These are phyloP conservation scores for Anser cygnoides DNA, from an alignment of 2,113 vertebrate genomes.

Conservation along the genomic window DNA sequence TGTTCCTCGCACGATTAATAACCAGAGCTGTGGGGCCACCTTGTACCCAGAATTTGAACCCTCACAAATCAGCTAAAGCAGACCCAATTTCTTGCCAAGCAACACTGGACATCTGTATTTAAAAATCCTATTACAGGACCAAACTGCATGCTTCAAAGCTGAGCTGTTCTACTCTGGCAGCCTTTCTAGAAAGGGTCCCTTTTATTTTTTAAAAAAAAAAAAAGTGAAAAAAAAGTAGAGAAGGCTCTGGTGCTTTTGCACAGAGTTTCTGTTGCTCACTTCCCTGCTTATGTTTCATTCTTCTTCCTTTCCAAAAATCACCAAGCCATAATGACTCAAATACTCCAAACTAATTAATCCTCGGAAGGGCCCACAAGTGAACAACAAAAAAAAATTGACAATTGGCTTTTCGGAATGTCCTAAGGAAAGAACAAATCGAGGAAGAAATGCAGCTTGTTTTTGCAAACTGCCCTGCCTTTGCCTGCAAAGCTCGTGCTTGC, in stretches of 20 bases:
- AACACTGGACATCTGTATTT: neutral
- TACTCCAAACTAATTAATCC: neutral
- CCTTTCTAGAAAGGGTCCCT: neutral
- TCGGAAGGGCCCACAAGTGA: neutral
- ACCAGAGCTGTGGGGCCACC: neutral
- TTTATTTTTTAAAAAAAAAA: neutral
- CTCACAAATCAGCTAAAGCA: no score
- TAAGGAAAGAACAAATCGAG: neutral
- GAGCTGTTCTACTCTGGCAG: neutral
- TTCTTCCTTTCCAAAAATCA: neutral
- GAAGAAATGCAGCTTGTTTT: neutral
- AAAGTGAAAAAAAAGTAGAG: neutral
- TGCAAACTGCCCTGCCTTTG: neutral
- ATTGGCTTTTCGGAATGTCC: neutral
- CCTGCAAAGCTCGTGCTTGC: neutral
- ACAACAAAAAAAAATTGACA: neutral
- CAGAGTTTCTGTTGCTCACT: neutral
- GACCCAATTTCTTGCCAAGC: accelerated
- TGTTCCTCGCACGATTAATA: neutral
- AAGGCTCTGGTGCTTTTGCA: neutral
- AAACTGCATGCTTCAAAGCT: neutral
- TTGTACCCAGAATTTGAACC: neutral
- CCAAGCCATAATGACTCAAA: neutral
- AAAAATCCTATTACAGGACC: neutral
- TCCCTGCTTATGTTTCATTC: neutral